A percentile compares a stretch with the other conserved stretches of the same genome.
Conservation (phyloP, 2,797 vertebrate genomes). For the Sebastes itinus region DNA sequence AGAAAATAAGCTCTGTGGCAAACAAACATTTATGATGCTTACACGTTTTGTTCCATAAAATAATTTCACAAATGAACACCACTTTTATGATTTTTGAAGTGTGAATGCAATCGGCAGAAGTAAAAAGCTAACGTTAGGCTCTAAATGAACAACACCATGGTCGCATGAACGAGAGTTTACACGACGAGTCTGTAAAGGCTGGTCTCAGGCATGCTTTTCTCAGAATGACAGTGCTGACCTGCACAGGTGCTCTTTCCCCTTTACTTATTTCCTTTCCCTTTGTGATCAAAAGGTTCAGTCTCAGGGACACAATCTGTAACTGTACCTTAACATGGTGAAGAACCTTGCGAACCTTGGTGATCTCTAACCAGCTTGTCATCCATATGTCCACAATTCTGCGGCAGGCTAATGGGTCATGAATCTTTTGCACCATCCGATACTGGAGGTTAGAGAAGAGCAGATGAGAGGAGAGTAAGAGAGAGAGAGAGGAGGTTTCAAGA, state of each 20-base stretch:
- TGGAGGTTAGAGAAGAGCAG: slow-evolving; percentile 14
- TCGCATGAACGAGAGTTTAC: too few species aligned
- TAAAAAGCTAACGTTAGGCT: too few species aligned
- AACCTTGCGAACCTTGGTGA: background rate
- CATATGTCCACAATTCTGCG: background rate
- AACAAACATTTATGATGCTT: too few species aligned
- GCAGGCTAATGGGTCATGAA: background rate
- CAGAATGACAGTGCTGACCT: background rate
- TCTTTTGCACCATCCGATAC: background rate
- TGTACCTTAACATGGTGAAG: background rate
- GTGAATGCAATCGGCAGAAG: too few species aligned
- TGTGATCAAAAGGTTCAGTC: background rate
- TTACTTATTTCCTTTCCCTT: background rate
- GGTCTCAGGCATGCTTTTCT: background rate
- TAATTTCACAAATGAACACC: too few species aligned
- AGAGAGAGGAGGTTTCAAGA: background rate
- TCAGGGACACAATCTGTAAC: background rate
- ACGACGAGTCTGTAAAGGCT: too few species aligned
- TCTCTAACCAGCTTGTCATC: background rate
- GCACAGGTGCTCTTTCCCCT: background rate
- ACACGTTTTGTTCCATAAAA: too few species aligned
- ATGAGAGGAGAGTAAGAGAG: background rate
- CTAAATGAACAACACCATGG: too few species aligned
- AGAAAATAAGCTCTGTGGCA: too few species aligned
- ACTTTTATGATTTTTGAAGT: too few species aligned